Conservation (phyloP, 2,113 vertebrate genomes). For the Calyptommatus sinebrachiatus region DNA sequence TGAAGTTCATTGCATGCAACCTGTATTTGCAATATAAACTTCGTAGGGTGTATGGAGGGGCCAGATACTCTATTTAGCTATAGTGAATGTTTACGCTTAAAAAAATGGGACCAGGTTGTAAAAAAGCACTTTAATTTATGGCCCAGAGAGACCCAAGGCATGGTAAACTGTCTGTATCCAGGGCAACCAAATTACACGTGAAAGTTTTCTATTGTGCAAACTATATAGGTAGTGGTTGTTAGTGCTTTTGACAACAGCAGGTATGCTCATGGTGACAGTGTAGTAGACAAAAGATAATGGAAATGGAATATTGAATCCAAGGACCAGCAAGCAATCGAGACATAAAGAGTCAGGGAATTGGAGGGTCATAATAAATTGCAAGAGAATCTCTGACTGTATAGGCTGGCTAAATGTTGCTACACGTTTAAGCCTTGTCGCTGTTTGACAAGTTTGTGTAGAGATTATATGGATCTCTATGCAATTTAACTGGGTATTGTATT, state of each 20-base stretch:
- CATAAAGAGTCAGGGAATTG: slow-evolving; percentile 7
- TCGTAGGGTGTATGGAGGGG: not conserved
- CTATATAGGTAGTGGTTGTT: slow-evolving; percentile 25
- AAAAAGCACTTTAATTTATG: slow-evolving; percentile 4
- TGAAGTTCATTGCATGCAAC: not conserved
- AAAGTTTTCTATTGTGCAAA: slow-evolving; percentile 26
- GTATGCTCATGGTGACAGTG: slow-evolving; percentile 28
- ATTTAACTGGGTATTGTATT: slow-evolving; percentile 3
- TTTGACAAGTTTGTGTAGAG: not conserved
- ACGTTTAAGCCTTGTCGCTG: accelerated
- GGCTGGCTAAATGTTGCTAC: not conserved
- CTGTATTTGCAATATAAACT: not conserved
- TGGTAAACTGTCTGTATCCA: slow-evolving; percentile 34
- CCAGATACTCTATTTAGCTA: not conserved
- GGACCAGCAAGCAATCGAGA: slow-evolving; percentile 11
- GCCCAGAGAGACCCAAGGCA: not conserved
- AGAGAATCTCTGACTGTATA: not conserved
- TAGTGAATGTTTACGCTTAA: slow-evolving; percentile 4
- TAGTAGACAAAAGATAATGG: slow-evolving; percentile 13
- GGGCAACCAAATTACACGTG: slow-evolving; percentile 20
- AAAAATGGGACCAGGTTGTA: not conserved
- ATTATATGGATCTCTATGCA: too few species aligned
- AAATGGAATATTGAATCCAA: slow-evolving; percentile 21
- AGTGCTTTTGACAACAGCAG: slow-evolving; percentile 16
- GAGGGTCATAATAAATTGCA: slow-evolving; percentile 8